Evolutionary conservation across 2,888 invertebrate species (phyloP).

Genomic region (Listrodromus nycthemerus): DNA sequence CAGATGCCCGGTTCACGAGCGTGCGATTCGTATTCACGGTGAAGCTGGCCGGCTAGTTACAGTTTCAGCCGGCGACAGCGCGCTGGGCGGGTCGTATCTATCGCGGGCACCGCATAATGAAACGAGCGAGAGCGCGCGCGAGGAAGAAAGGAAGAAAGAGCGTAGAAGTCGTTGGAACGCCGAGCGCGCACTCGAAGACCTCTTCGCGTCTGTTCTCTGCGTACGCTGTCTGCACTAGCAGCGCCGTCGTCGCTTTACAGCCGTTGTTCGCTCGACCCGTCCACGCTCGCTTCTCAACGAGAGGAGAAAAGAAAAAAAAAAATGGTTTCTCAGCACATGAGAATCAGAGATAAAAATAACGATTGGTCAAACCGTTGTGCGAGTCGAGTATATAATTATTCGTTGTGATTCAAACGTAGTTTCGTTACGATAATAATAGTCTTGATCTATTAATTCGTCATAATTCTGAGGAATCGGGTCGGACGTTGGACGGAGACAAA

Average conservation of each 20-base stretch:
- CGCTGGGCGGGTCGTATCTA: slow-evolving; percentile 30
- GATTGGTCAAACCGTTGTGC: background rate
- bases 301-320: background rate
- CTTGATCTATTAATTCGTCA: no score
- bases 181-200: slow-evolving; percentile 28
- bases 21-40: background rate
- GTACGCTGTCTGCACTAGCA: background rate
- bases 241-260: background rate
- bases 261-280: background rate
- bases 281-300: background rate
- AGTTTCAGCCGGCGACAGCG: background rate
- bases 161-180: slow-evolving; percentile 63
- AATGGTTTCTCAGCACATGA: background rate
- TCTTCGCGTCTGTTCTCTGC: slow-evolving; percentile 24
- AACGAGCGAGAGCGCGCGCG: slow-evolving; percentile 29
- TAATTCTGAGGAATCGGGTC: background rate
- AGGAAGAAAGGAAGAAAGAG: slow-evolving; percentile 35
- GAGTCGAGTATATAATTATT: background rate
- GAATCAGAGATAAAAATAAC: background rate
- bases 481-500: background rate
- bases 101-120: slow-evolving; percentile 1
- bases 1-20: background rate
- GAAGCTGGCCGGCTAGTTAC: slow-evolving; percentile 10
- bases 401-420: no score
- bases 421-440: no score